phyloP scores from a whole-genome alignment of 2,113 vertebrate genomes.

The Lichenostomus cassidix region DNA sequence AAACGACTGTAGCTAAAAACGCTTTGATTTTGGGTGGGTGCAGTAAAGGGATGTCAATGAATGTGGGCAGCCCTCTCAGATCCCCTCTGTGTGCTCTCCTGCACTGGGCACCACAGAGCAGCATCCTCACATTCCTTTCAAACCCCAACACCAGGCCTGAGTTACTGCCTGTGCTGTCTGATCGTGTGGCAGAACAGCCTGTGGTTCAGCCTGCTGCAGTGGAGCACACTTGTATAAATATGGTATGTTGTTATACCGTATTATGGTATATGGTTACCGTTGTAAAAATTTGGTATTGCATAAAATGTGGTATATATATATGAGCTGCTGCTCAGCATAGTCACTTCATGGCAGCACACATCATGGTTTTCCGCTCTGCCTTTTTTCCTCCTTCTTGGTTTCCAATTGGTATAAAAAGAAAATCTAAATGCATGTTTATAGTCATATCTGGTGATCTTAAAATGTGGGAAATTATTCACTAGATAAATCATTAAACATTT shows the following conservation, averaged over 20 bases:
- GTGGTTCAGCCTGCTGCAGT: not conserved
- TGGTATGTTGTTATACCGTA: not conserved
- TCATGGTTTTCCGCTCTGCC: not conserved
- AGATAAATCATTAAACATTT: not conserved
- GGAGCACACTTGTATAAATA: not conserved
- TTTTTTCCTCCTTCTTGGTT: not conserved
- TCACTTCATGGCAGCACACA: not conserved
- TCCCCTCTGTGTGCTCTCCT: not conserved
- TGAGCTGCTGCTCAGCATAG: not conserved
- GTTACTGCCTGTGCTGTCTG: rapidly evolving
- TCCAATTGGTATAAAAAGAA: not conserved
- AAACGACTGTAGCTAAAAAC: not conserved
- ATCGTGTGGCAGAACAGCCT: rapidly evolving
- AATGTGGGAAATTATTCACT: not conserved
- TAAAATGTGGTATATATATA: not conserved
- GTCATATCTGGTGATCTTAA: not conserved
- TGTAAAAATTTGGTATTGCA: not conserved
- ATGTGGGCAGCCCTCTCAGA: rapidly evolving
- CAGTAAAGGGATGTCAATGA: not conserved
- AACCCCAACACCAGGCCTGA: not conserved
- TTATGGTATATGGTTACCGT: not conserved
- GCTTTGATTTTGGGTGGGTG: not conserved
- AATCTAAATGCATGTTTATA: not conserved
- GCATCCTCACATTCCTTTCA: not conserved
- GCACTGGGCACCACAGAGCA: not conserved